Evolutionary conservation across 2,888 invertebrate species (phyloP), one percentile per base, ranked within the genome.

Genomic region (Halocaridina rubra): DNA sequence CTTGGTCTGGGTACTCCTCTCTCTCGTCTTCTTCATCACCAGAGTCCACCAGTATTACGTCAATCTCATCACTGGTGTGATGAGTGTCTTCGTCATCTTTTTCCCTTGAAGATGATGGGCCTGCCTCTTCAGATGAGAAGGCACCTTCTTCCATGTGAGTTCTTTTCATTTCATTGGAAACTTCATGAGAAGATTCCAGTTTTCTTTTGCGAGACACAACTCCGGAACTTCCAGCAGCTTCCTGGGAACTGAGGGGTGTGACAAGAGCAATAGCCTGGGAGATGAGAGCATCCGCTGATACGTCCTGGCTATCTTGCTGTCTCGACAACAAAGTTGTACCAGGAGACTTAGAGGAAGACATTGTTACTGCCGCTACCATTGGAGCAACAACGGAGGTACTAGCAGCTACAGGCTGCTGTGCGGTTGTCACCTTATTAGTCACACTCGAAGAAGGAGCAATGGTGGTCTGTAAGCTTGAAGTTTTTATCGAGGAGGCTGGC

Each of bases 231-330:
- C 59, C 78, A 72, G 71, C 78, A 4, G 57, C 32, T 72, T 84
- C 78, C 46, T 84, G 82, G 3, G 82, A 72, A 13, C 82, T 84
- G 22, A 78, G 76, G 16, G 88, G 86, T 24, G 80, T 77, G 2
- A 88, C 82, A 64, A 88, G 75, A 22, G 88, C 88, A 77, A 88
- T 84, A 3, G 88, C 88, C 61, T 88, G 88, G 4, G 88, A 88
- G 19, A 88, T 75, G 22, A 88, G 46, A 24, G 85, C 77, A 61
- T 88, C 88, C 19, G 88, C 88, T 29, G 84, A 80, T 27, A 74
- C 84, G 32, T 84, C 79, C 24, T 79, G 79, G n/a, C 39, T 19
- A 16, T 80, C 79, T 33, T 67, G 76, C 46, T 78, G 77, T 46
- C 78, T 69, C 5, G 61, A 22, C 10, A 46, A 67, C 16, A 24